Conservation (phyloP, 2,888 invertebrate genomes). For the Pilophorus perplexus region DNA sequence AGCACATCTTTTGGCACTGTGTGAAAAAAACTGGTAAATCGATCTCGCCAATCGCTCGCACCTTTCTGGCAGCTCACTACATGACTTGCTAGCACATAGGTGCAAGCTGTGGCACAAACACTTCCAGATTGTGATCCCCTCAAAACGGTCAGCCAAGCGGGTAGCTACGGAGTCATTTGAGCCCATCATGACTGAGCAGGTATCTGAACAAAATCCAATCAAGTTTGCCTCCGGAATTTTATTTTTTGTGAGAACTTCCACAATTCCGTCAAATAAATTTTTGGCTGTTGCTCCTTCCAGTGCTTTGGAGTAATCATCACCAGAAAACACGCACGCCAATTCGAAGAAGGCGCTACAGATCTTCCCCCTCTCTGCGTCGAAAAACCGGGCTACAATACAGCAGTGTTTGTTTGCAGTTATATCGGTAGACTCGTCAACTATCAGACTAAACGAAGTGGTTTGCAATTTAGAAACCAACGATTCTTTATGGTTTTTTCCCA, state of each 20-base stretch:
- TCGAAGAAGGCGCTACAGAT: too few species aligned
- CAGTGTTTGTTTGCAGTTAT: too few species aligned
- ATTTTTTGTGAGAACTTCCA: not conserved
- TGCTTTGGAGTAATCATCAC: not conserved
- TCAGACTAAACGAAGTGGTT: too few species aligned
- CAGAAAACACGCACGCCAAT: not conserved
- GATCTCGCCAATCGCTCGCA: not conserved
- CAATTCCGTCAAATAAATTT: not conserved
- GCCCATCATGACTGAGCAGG: constrained; percentile 51
- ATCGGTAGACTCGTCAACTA: too few species aligned
- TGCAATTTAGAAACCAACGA: too few species aligned
- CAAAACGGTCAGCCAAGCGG: constrained; percentile 49
- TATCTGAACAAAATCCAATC: too few species aligned
- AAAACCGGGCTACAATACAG: too few species aligned
- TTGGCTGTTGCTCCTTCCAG: not conserved
- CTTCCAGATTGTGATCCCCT: constrained; percentile 50
- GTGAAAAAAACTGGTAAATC: not conserved
- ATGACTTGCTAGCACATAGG: constrained; percentile 38
- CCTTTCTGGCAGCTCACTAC: not conserved
- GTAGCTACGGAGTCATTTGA: constrained; percentile 50
- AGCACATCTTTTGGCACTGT: not conserved
- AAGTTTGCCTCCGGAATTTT: not conserved
- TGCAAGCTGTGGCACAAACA: constrained; percentile 51
- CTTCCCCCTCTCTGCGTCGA: too few species aligned
- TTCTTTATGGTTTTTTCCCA: too few species aligned